phyloP scores from a whole-genome alignment of 2,113 vertebrate species.

The Hoplias malabaricus region DNA sequence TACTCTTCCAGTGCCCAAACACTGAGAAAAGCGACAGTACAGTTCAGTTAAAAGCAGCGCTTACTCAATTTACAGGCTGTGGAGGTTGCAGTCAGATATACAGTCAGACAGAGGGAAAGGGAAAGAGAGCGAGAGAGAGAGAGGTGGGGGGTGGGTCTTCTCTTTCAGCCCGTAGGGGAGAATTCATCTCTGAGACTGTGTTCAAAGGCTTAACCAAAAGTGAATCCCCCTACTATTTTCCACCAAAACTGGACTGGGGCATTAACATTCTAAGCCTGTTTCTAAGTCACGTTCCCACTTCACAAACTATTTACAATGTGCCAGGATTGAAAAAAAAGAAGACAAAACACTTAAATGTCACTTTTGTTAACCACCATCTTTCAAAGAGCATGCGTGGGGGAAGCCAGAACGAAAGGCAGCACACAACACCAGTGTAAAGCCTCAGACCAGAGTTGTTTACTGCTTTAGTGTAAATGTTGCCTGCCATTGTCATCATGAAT shows the following conservation, averaged over 20 bases:
- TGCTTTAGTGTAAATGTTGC: conserved; percentile 28
- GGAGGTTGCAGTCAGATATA: background rate
- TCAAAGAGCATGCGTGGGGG: conserved; percentile 25
- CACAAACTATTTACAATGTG: conserved; percentile 28
- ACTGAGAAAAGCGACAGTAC: background rate
- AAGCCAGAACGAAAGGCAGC: conserved; percentile 14
- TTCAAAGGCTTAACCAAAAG: background rate
- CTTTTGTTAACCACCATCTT: conserved; percentile 37
- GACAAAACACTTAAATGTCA: conserved; percentile 34
- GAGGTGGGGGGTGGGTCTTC: background rate
- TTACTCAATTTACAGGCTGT: background rate
- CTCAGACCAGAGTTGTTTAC: conserved; percentile 37
- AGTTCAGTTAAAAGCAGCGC: background rate
- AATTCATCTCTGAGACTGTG: background rate
- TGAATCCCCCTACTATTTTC: background rate
- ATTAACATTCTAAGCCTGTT: conserved; percentile 38
- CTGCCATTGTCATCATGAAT: conserved; percentile 52
- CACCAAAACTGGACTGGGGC: background rate
- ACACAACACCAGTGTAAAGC: conserved; percentile 8
- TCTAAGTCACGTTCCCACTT: background rate
- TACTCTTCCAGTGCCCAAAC: background rate
- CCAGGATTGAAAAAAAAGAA: background rate
- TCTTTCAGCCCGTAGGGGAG: background rate
- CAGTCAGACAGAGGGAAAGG: background rate
- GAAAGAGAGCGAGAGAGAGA: background rate